Conservation (phyloP, 1,140 invertebrate species). For the Elymnias hypermnestra region DNA sequence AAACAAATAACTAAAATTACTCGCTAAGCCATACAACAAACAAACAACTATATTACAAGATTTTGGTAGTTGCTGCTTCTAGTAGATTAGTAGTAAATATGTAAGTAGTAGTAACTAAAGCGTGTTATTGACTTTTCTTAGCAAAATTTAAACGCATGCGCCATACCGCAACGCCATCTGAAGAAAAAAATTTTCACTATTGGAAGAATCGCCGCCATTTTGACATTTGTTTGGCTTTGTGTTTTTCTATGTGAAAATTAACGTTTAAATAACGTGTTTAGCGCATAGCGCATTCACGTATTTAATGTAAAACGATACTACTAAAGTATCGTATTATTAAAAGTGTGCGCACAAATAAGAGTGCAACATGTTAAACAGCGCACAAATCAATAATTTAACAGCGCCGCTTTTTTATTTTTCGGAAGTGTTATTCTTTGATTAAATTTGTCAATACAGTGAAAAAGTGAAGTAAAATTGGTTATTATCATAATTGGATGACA, state of each 20-base stretch:
- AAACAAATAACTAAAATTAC: too few relatives aligned
- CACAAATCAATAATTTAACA: conserved; percentile 62
- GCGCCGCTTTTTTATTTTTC: conserved; percentile 70
- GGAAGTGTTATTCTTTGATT: conserved; percentile 33
- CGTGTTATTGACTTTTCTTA: neutral
- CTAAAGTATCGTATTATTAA: conserved; percentile 26
- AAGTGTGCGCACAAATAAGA: conserved; percentile 34
- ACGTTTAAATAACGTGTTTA: conserved; percentile 45
- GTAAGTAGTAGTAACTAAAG: neutral
- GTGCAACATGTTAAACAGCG: conserved; percentile 36
- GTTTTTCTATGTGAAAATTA: conserved; percentile 50
- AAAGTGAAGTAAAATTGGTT: conserved; percentile 10
- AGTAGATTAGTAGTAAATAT: neutral
- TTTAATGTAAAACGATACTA: conserved; percentile 30
- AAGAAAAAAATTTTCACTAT: conserved; percentile 19
- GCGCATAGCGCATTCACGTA: conserved; percentile 26
- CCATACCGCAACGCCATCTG: conserved; percentile 46
- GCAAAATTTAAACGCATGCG: conserved; percentile 52
- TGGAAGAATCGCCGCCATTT: conserved; percentile 65
- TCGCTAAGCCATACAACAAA: too few relatives aligned
- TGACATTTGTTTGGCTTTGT: conserved; percentile 75
- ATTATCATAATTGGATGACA: conserved; percentile 20
- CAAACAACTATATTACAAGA: too few relatives aligned
- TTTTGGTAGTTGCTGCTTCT: too few relatives aligned
- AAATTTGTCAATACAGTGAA: conserved; percentile 26